Percentiles rank a stretch among this genome's conserved stretches.
Conservation (phyloP, 2,797 vertebrate species). For the Dryobates pubescens region DNA sequence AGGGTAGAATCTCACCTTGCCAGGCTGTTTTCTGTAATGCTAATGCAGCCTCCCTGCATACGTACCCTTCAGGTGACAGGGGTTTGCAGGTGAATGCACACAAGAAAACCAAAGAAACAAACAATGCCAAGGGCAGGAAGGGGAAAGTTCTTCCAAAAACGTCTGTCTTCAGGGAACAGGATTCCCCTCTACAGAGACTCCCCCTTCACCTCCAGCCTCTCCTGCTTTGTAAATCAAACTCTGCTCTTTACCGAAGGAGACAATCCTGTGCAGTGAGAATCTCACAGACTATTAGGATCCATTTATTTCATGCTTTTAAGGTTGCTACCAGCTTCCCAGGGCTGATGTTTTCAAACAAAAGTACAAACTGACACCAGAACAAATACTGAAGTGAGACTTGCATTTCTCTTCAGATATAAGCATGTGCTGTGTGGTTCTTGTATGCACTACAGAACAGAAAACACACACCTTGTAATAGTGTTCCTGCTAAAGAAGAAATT, state of each 20-base stretch:
- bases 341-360: background rate
- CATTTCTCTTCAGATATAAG: background rate
- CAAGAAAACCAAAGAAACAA: background rate
- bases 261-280: background rate
- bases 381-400: background rate
- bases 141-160: background rate
- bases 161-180: rapidly evolving
- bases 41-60: background rate
- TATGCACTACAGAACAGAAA: background rate
- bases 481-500: conserved; percentile 22
- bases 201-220: background rate
- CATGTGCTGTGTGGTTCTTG: background rate
- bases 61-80: background rate
- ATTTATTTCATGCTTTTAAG: background rate
- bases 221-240: background rate
- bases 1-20: background rate
- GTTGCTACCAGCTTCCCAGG: background rate
- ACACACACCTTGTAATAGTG: background rate
- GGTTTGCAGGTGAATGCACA: background rate
- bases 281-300: background rate
- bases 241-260: background rate
- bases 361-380: background rate
- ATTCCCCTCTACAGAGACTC: background rate
- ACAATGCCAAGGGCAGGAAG: background rate
- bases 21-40: background rate